Percentiles rank a stretch among this genome's conserved stretches.
phyloP scores from a whole-genome alignment of 2,888 invertebrate genomes.

The Tiphia femorata region DNA sequence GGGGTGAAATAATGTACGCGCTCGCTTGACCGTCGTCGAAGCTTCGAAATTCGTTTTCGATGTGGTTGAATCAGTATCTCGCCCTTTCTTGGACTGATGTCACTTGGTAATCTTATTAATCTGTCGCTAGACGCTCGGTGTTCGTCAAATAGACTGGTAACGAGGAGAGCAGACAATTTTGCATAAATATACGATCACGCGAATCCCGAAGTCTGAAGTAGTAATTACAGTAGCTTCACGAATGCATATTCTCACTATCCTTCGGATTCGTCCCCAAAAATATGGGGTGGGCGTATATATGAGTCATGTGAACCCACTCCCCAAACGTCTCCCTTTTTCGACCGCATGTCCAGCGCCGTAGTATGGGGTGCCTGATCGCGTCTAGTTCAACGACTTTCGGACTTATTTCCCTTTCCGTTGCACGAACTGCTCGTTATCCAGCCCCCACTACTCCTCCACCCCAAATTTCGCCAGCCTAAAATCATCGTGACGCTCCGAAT shows the following conservation, averaged over 20 bases:
- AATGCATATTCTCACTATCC: conserved; percentile 61
- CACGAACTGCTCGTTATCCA: conserved; percentile 53
- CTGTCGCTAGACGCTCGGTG: too few species aligned
- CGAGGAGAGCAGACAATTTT: too few species aligned
- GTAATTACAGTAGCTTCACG: conserved; percentile 47
- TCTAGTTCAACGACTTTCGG: conserved; percentile 57
- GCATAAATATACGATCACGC: too few species aligned
- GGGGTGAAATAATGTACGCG: too few species aligned
- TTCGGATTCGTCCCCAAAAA: conserved; percentile 63
- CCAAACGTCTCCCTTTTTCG: conserved; percentile 50
- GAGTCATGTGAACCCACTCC: conserved; percentile 59
- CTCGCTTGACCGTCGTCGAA: too few species aligned
- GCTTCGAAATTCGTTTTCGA: too few species aligned
- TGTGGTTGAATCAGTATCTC: too few species aligned
- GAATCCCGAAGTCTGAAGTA: conserved; percentile 42
- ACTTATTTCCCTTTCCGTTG: conserved; percentile 53
- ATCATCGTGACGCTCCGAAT: conserved; percentile 60
- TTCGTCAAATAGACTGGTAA: too few species aligned
- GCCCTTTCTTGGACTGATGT: too few species aligned
- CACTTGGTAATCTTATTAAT: too few species aligned
- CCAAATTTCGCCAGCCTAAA: conserved; percentile 46
- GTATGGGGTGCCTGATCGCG: conserved; percentile 57
- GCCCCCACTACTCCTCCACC: conserved; percentile 31
- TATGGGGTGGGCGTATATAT: conserved; percentile 57
- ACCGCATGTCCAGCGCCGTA: conserved; percentile 57